Conservation (phyloP, 2,113 vertebrate genomes). For the Nasalis larvatus region DNA sequence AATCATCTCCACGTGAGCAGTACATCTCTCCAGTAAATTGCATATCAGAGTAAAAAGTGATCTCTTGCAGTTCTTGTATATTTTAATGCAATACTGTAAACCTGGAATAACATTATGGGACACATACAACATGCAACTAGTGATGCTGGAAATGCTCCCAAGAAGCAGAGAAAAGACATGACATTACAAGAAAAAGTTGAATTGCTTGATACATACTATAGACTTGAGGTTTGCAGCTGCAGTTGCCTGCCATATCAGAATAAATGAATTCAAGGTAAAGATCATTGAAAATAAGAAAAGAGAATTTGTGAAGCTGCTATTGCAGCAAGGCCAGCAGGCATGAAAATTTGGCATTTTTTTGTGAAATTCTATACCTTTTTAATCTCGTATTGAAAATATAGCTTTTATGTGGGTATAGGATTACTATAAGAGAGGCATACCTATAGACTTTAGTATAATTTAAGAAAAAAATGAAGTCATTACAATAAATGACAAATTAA, state of each 20-base stretch:
- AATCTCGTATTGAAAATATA: background rate
- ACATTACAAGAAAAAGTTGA: background rate
- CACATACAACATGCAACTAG: background rate
- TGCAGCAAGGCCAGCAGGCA: background rate
- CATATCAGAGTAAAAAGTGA: background rate
- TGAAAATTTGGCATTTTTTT: background rate
- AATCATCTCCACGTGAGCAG: background rate
- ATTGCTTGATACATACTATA: background rate
- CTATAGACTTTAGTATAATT: background rate
- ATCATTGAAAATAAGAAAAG: background rate
- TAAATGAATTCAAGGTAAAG: background rate
- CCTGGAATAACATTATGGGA: background rate
- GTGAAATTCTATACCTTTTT: background rate
- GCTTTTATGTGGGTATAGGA: background rate
- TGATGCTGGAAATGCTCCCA: background rate
- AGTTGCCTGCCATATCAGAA: background rate
- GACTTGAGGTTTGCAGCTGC: background rate
- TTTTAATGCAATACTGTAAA: background rate
- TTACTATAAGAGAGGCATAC: background rate
- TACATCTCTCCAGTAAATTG: background rate
- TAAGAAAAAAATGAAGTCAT: background rate
- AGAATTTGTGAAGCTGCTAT: background rate
- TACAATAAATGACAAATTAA: background rate
- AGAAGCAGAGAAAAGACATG: background rate
- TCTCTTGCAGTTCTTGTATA: background rate